Percentiles rank a stretch among this genome's conserved stretches.
These are phyloP conservation scores for Typhlomys cinereus DNA, from an alignment of 2,113 vertebrate genomes.

Conservation along the genomic window DNA sequence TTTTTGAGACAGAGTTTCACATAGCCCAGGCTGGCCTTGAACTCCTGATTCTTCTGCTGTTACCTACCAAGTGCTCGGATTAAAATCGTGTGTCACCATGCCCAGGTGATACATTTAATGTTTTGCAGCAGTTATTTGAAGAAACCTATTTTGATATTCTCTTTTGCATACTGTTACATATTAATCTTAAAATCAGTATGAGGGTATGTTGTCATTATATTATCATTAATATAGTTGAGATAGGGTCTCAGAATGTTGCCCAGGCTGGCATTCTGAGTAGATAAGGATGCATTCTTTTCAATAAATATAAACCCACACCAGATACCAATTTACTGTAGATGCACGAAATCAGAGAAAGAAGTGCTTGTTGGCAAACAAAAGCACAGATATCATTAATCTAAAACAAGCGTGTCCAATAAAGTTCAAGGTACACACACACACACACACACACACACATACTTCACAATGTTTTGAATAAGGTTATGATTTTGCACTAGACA, in stretches of 20 bases:
- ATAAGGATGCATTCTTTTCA: background rate
- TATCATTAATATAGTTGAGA: background rate
- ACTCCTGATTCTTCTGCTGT: background rate
- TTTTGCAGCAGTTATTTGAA: background rate
- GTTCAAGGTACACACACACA: no score
- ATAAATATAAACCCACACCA: background rate
- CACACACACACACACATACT: no score
- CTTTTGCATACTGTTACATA: background rate
- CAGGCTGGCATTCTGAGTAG: background rate
- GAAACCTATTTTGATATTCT: background rate
- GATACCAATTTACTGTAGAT: background rate
- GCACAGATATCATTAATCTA: background rate
- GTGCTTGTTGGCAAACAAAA: background rate
- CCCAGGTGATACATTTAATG: background rate
- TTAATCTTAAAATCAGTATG: background rate
- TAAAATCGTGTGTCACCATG: background rate
- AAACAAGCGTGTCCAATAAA: background rate
- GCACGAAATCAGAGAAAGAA: background rate
- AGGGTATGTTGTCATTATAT: background rate
- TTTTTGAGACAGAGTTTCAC: background rate
- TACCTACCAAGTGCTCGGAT: no score
- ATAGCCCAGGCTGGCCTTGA: background rate
- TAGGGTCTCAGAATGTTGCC: background rate
- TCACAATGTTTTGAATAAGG: no score
- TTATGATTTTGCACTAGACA: no score